These are phyloP conservation scores for Cathartes aura DNA, from an alignment of 2,113 vertebrate species.

Conservation along the genomic window DNA sequence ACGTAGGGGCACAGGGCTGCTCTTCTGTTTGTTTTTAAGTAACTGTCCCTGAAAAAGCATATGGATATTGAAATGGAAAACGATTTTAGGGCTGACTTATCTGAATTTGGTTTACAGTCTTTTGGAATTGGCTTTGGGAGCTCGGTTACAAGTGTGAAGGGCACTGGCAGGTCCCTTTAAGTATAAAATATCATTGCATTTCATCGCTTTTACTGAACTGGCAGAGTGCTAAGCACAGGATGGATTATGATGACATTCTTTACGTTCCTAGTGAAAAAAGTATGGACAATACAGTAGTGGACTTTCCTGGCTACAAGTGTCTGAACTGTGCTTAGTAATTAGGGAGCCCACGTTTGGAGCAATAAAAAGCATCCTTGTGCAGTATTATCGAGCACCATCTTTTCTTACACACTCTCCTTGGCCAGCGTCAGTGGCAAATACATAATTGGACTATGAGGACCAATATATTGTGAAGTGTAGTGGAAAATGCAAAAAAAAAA, in stretches of 20 bases:
- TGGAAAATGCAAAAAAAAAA: constrained; percentile 65
- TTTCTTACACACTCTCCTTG: constrained; percentile 40
- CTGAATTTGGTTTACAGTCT: background rate
- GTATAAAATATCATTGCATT: background rate
- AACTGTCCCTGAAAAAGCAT: background rate
- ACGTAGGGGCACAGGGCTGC: background rate
- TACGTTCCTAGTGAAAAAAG: background rate
- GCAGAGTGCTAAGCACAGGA: background rate
- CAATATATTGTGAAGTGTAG: constrained; percentile 72
- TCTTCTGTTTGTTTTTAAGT: background rate
- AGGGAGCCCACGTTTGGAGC: background rate
- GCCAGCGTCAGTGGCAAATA: constrained; percentile 25
- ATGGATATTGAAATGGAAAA: background rate
- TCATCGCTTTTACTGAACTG: background rate
- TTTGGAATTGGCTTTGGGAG: background rate
- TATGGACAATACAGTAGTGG: background rate
- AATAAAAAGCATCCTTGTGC: background rate
- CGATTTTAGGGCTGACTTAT: background rate
- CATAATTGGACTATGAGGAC: constrained; percentile 67
- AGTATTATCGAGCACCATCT: background rate
- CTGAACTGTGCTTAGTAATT: background rate
- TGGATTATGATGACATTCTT: background rate
- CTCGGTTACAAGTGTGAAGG: background rate
- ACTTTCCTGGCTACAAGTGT: background rate
- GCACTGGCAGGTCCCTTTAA: background rate